These are phyloP conservation scores for Nothoprocta pentlandii DNA, from an alignment of 2,113 vertebrate species.

Conservation along the genomic window DNA sequence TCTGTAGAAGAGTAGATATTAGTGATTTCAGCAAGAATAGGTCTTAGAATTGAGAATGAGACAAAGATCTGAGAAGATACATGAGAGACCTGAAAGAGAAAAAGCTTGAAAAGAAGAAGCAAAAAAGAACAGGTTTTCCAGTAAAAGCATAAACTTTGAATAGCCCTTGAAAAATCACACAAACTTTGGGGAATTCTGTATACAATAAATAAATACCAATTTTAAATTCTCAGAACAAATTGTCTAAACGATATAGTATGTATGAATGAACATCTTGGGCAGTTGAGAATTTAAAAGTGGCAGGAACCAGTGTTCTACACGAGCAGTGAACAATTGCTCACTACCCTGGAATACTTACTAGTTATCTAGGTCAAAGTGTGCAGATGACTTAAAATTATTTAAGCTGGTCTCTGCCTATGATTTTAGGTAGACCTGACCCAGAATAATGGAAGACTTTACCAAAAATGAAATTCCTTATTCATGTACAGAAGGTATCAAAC, in stretches of 20 bases:
- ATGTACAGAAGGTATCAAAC: background rate
- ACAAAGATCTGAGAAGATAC: background rate
- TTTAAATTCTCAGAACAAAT: background rate
- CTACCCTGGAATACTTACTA: background rate
- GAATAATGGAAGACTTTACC: background rate
- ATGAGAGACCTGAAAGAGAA: background rate
- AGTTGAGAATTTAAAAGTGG: background rate
- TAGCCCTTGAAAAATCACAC: background rate
- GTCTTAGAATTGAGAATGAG: background rate
- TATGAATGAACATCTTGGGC: background rate
- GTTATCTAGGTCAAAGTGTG: background rate
- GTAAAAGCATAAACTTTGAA: background rate
- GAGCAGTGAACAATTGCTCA: background rate
- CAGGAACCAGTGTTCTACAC: background rate
- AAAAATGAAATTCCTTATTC: background rate
- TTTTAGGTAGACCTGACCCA: background rate
- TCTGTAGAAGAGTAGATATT: background rate
- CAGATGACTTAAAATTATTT: background rate
- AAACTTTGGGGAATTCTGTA: background rate
- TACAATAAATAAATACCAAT: too few species aligned
- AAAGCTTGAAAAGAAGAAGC: background rate
- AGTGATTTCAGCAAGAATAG: background rate
- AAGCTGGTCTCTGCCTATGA: background rate
- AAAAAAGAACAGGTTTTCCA: background rate
- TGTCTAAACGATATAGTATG: background rate